Evolutionary conservation across 2,888 invertebrate genomes (phyloP), one percentile per base, ranked within the genome.

Genomic region (Eledone cirrhosa): DNA sequence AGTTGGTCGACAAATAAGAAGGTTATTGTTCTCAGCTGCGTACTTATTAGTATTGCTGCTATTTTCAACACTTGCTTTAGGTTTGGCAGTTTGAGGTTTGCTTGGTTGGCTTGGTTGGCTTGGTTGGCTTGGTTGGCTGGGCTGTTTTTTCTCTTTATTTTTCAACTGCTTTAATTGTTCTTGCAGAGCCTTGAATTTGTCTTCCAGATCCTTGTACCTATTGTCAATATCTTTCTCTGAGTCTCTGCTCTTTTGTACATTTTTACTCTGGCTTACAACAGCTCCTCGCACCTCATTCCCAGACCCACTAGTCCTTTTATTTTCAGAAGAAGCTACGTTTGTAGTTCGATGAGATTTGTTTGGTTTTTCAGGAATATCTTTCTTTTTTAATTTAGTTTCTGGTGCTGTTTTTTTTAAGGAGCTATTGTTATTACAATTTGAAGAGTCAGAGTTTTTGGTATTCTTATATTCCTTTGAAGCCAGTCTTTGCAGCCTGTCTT

Each of bases 1-100:
- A 27, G 82, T 69, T 48, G 85, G 85, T 53, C 83, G 81, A 84
- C 85, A 85, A 27, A 82, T 81, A 8, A 85, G 79, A 13, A 85
- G 82, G 79, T 85, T 87, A 74, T 86, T 83, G 81, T 84, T 82
- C 48, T 79, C 82, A 47, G 77, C 78, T 72, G 82, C 83, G 78
- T 84, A 85, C 31, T 81, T 83, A 16, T 24, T 14, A 33, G 72
- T n/a, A 33, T 48, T 75, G 31, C 75, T 77, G 48, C 79, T 78
- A 48, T 48, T 67, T 59, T 76, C 48, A 22, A 77, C 74, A 76
- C 65, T 59, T 77, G 63, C 80, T 22, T 69, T 72, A 19, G 75
- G 78, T 11, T 72, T 67, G 24, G 48, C 67, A 8, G 65, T 47
- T 48, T 47, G 48, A 31, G 47, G 69, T n/a, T 41, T 24, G 33